phyloP scores from a whole-genome alignment of 2,113 vertebrate genomes.

The Rallus limicola region DNA sequence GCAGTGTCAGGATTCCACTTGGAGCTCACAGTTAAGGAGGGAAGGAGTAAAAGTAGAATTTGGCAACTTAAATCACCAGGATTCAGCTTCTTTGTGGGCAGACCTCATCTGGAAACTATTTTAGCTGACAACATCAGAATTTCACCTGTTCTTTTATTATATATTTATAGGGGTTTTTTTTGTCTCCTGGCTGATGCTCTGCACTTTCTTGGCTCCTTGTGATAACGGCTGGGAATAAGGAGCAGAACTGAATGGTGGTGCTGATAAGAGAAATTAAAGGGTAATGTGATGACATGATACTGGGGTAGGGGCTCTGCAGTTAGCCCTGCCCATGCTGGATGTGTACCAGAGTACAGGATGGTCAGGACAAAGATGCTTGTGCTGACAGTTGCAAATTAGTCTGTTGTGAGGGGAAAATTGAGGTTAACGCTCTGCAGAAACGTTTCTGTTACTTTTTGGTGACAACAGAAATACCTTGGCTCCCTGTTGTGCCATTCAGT shows the following conservation, averaged over 20 bases:
- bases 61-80: slow-evolving; percentile 29
- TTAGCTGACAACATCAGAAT: slow-evolving; percentile 66
- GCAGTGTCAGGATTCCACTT: slow-evolving; percentile 52
- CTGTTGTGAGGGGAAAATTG: not conserved
- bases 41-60: slow-evolving; percentile 3
- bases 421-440: not conserved
- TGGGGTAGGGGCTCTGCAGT: not conserved
- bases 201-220: not conserved
- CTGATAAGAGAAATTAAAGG: slow-evolving; percentile 61
- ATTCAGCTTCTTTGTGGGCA: slow-evolving; percentile 29
- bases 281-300: not conserved
- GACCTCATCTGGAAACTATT: slow-evolving; percentile 29
- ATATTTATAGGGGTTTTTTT: not conserved
- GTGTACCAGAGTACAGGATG: not conserved
- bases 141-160: not conserved
- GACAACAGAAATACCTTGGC: not conserved
- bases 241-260: not conserved
- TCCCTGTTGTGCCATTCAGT: not conserved
- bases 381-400: slow-evolving; percentile 22
- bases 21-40: not conserved
- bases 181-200: slow-evolving; percentile 14
- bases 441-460: not conserved
- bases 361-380: slow-evolving; percentile 10
- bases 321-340: not conserved
- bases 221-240: slow-evolving; percentile 45